Evolutionary conservation across 2,113 vertebrate species (phyloP).

Genomic region (Deroptyus accipitrinus): DNA sequence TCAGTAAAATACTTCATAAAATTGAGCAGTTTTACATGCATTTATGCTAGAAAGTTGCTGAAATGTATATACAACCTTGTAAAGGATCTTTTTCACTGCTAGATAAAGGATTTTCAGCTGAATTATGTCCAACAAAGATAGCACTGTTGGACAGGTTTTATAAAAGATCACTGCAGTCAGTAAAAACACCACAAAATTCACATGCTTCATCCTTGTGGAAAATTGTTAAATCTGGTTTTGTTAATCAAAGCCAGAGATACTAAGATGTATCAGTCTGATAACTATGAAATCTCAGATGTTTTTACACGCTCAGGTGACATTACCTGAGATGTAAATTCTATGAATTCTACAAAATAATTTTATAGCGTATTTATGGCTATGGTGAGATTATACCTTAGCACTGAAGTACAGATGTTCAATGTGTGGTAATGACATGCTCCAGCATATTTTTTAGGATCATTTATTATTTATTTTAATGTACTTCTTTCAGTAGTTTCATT

Average conservation of each 20-base stretch:
- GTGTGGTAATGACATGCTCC: background rate
- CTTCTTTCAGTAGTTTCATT: background rate
- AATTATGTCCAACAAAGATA: background rate
- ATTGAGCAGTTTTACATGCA: background rate
- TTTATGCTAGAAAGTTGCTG: background rate
- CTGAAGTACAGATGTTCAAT: background rate
- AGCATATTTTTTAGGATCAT: background rate
- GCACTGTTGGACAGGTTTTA: constrained; percentile 23
- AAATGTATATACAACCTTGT: background rate
- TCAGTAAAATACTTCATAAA: background rate
- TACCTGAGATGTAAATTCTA: background rate
- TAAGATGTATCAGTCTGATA: background rate
- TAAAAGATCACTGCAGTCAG: constrained; percentile 3
- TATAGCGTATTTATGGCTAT: background rate
- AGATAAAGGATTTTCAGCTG: constrained; percentile 14
- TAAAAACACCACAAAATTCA: constrained; percentile 42
- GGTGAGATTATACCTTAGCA: background rate
- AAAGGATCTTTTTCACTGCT: background rate
- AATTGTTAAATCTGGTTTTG: background rate
- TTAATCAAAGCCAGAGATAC: background rate
- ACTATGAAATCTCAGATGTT: background rate
- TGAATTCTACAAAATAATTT: background rate
- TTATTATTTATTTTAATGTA: background rate
- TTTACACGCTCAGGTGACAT: background rate
- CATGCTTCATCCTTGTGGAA: background rate